phyloP scores from a whole-genome alignment of 2,113 vertebrate genomes.

The Neoarius graeffei region DNA sequence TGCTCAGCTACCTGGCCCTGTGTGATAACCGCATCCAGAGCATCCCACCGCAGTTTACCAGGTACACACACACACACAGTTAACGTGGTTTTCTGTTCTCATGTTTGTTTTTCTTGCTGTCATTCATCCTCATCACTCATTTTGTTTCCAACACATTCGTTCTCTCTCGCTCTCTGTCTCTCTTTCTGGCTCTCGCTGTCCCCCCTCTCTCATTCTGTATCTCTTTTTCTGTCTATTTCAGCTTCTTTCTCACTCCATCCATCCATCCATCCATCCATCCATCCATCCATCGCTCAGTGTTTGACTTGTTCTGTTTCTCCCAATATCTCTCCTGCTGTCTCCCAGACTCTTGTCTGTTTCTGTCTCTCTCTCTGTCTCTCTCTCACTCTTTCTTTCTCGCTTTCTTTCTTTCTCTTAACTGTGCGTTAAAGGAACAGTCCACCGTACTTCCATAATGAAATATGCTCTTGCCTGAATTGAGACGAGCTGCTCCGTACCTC shows the following conservation, averaged over 20 bases:
- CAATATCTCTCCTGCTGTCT: neutral
- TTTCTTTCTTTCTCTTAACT: neutral
- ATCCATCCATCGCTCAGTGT: no score
- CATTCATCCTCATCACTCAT: constrained; percentile 64
- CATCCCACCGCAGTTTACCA: constrained; percentile 92
- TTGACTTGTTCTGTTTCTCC: neutral
- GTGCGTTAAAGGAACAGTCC: no score
- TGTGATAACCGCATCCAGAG: constrained; percentile 98
- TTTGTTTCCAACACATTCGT: constrained; percentile 57
- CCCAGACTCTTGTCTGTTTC: neutral
- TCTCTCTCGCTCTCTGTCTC: constrained; percentile 45
- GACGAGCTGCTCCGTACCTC: no score
- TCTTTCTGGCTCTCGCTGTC: neutral
- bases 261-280: no score
- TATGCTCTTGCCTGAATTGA: no score
- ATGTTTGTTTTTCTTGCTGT: neutral
- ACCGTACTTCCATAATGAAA: no score
- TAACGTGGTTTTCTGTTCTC: neutral
- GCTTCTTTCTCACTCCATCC: neutral
- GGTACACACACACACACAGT: constrained; percentile 72
- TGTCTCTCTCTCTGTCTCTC: neutral
- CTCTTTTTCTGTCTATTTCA: neutral
- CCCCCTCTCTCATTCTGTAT: no score
- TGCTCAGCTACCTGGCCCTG: constrained; percentile 89
- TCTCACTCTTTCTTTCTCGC: neutral